Base-by-base conservation (phyloP, 2,888 invertebrate species). In the Spilarctia lutea region DNA sequence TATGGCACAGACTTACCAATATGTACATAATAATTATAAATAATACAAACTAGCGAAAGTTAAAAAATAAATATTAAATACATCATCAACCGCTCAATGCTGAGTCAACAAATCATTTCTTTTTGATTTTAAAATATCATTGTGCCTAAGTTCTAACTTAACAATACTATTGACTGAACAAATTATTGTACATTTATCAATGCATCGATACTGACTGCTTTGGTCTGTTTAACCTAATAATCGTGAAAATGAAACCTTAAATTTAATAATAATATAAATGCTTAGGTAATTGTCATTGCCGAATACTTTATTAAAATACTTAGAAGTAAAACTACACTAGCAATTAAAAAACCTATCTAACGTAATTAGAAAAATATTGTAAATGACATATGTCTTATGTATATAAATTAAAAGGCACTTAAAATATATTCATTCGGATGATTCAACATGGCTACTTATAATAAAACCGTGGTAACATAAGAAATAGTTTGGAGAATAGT, bases 1-100 rank as follows among this genome's bases (percentile, higher is more conserved):
- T 83, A 83, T 83, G 84, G 84, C 84, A 85, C 85, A 79, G 27
- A 68, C 71, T 81, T 77, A 74, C 77, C 13, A 68, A 70, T 63
- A 70, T 70, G 60, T 70, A 70, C 70, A 79, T 69, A 73, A 72
- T 76, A 80, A 76, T 80, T 81, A 83, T 80, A 73, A 69, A 69
- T 73, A 73, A 48, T 68, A 68, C 16, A 63, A n/a, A 33, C 73
- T 73, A 68, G 35, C n/a, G n/a, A 68, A 68, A 68, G 27, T 60
- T 33, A 60, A 68, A 68, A 68, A 63, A 68, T 73, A 68, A 68
- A 63, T 68, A 42, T 68, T 68, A 30, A 63, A 63, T 63, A 63
- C 30, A 30, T 68, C 42, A 45, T 68, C 30, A 45, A 27, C 35
- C 42, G 10, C 30, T 45, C 27, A 30, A 20, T 67, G 24, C 30